Conservation (phyloP, 2,113 vertebrate species). For the Herpailurus yagouaroundi region DNA sequence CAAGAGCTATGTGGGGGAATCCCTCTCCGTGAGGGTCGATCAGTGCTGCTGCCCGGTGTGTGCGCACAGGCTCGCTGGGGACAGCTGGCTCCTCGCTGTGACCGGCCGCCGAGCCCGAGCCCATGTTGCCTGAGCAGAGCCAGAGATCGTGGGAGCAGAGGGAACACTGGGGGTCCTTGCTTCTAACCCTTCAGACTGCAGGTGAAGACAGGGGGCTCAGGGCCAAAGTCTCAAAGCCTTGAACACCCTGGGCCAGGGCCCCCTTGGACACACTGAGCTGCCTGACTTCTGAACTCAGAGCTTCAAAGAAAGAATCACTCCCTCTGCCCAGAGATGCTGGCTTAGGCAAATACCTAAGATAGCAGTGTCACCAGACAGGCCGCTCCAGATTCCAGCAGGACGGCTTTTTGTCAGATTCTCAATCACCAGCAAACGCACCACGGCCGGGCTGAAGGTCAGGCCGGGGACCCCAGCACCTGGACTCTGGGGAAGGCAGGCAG, state of each 20-base stretch:
- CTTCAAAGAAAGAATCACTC: not conserved
- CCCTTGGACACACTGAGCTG: rapidly evolving
- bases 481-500: not conserved
- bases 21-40: rapidly evolving
- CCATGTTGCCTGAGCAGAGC: not conserved
- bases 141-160: rapidly evolving
- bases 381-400: not conserved
- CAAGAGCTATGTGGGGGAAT: not conserved
- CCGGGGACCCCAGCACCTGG: not conserved
- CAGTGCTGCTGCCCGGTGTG: rapidly evolving
- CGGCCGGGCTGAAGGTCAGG: not conserved
- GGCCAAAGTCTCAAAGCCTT: not conserved
- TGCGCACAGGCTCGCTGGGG: not conserved
- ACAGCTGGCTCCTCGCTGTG: rapidly evolving
- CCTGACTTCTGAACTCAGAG: not conserved
- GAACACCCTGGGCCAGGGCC: rapidly evolving
- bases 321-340: rapidly evolving
- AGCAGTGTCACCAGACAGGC: not conserved
- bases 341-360: not conserved
- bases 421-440: too few species aligned
- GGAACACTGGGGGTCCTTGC: rapidly evolving
- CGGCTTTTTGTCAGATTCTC: not conserved
- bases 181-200: not conserved
- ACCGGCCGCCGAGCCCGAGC: not conserved
- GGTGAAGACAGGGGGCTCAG: rapidly evolving